These are phyloP conservation scores for silkworm (Bombyx mori) DNA, from an alignment of 1,140 invertebrate genomes.

Conservation along the genomic window ASM3026992v2 NC_085119.1:9603501-9604000, in stretches of 20 bases:
- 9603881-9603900: conserved; percentile 43
- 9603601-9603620: too few relatives aligned
- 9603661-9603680: too few relatives aligned
- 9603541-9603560: too few relatives aligned
- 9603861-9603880: conserved; percentile 36
- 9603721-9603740: not conserved
- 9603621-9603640: too few relatives aligned
- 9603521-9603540: too few relatives aligned
- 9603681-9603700: too few relatives aligned
- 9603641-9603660: too few relatives aligned
- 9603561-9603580: too few relatives aligned
- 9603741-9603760: too few relatives aligned
- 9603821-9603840: conserved; percentile 25
- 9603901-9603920: conserved; percentile 65
- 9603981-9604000: conserved; percentile 28
- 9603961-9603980: conserved; percentile 64
- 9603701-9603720: not conserved
- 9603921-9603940: conserved; percentile 64
- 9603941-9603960: conserved; percentile 59
- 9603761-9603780: not conserved
- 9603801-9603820: conserved; percentile 7
- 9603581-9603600: too few relatives aligned
- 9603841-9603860: conserved; percentile 10
- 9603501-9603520: not conserved
- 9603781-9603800: not conserved